Evolutionary conservation across 2,888 invertebrate genomes (phyloP), one percentile per base, ranked within the genome.

Genomic region (Aromia moschata): DNA sequence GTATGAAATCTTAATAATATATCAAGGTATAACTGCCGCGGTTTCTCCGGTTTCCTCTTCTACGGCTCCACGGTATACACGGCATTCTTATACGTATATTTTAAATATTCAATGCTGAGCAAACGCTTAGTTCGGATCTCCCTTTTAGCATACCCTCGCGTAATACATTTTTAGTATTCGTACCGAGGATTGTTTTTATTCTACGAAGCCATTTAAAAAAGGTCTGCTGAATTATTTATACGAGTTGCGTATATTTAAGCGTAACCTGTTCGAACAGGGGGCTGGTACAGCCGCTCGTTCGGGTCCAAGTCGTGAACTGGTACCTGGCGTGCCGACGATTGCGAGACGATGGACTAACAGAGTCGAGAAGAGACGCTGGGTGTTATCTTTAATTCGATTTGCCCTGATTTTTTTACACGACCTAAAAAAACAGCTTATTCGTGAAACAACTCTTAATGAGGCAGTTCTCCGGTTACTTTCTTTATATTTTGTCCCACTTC

Each of bases 91-190:
- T 44, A 60, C 58, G 58, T 58, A 58, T 58, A 60, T 63, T 63
- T 63, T 43, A 63, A 60, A 53, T 56, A 60, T 63, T 55, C 63
- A 56, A 56, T 52, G 58, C 56, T 53, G 56, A 60, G 60, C 60
- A 63, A 63, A 60, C 58, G 63, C 63, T 57, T 56, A 33, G 55
- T 60, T 60, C 49, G 60, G 58, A 63, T 60, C 58, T 49, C 63
- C 57, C 40, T 49, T 43, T 46, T 52, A 58, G 56, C 45, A 56
- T 51, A 60, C 60, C 59, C 60, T 15, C 31, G 52, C 44, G 60
- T 60, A 63, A 60, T 63, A 63, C 58, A 63, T 56, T 63, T 63
- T 63, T 63, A 63, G 63, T 56, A 60, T 60, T 58, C 63, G 47
- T 63, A 63, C 49, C 63, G 53, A 63, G 60, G 63, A 60, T 60